Percentiles rank a stretch among this genome's conserved stretches.
Conservation (phyloP, 64 coral and sea anemone genomes). For the Cladopsammia gracilis region DNA sequence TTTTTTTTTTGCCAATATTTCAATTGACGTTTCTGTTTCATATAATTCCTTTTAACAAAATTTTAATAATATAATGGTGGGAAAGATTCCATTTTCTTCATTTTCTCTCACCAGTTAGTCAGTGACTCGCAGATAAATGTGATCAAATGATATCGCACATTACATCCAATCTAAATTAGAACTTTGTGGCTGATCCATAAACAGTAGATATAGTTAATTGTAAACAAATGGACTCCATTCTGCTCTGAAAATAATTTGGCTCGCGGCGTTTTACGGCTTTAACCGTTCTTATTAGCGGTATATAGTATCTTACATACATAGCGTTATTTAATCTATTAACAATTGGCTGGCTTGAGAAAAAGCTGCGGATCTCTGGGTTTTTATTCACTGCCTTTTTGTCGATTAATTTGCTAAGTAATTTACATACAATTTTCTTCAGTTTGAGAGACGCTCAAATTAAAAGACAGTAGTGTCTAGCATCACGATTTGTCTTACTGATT, state of each 20-base stretch:
- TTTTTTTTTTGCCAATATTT: neutral
- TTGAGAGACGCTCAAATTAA: no score
- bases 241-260: neutral
- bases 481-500: neutral
- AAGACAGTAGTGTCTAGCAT: no score
- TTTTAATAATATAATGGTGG: no score
- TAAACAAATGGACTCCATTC: conserved; percentile 27
- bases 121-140: neutral
- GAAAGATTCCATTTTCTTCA: neutral
- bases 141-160: conserved; percentile 18
- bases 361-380: no score
- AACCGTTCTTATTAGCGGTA: neutral
- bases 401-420: no score
- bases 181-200: conserved; percentile 43
- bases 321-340: no score
- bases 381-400: no score
- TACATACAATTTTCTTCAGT: no score
- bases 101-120: neutral
- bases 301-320: no score
- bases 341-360: no score
- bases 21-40: neutral
- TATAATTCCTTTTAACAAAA: no score
- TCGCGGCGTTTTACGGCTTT: neutral
- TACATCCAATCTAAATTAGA: conserved; percentile 34
- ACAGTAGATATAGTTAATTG: conserved; percentile 56